Conservation (phyloP, 2,113 vertebrate species). For the Turnix velox region DNA sequence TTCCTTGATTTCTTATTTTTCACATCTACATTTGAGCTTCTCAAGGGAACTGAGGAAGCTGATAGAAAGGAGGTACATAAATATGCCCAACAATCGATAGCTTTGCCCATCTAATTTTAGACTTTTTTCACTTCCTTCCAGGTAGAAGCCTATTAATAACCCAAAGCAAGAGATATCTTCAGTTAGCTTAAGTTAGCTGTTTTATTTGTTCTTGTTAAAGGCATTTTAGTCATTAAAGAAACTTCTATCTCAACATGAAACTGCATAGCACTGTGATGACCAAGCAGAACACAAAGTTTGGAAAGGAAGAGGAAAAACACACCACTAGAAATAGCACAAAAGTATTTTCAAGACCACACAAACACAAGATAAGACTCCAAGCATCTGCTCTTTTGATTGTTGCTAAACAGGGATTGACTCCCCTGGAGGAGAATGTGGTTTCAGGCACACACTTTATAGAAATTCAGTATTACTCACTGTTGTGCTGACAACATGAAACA, state of each 20-base stretch:
- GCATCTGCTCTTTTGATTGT: not conserved
- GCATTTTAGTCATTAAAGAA: not conserved
- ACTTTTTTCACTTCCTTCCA: not conserved
- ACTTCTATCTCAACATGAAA: not conserved
- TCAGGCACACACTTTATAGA: not conserved
- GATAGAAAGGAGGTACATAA: not conserved
- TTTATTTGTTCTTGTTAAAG: not conserved
- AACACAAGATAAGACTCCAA: not conserved
- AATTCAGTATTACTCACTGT: slow-evolving; percentile 25
- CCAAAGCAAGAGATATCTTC: not conserved
- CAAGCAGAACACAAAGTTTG: not conserved
- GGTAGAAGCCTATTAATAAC: not conserved
- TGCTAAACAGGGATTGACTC: not conserved
- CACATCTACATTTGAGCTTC: not conserved
- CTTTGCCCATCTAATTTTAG: not conserved
- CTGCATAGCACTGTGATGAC: not conserved
- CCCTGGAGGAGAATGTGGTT: not conserved
- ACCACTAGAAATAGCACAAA: not conserved
- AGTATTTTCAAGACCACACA: not conserved
- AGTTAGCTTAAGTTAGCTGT: not conserved
- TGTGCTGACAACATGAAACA: slow-evolving; percentile 33
- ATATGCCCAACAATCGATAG: not conserved
- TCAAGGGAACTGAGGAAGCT: not conserved
- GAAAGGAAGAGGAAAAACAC: not conserved
- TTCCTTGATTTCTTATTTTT: not conserved